Evolutionary conservation across 2,797 vertebrate genomes (phyloP).

Genomic region (Leuciscus waleckii): DNA sequence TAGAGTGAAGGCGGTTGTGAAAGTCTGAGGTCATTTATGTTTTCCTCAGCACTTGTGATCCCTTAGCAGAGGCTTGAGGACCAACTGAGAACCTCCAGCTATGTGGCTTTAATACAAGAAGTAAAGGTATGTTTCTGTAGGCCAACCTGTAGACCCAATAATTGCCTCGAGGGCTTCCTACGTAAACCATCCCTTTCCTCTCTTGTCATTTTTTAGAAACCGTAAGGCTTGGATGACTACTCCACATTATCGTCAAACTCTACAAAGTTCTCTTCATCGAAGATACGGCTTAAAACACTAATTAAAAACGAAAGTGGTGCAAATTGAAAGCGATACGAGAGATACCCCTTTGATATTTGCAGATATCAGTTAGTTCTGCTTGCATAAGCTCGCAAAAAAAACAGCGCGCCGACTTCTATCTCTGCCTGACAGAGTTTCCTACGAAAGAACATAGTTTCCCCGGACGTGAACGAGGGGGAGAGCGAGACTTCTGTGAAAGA

Average conservation of each 20-base stretch:
- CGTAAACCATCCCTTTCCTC: neutral
- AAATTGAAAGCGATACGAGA: slow-evolving; percentile 37
- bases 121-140: neutral
- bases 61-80: neutral
- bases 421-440: slow-evolving; percentile 24
- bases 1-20: slow-evolving; percentile 20
- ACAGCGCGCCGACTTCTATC: slow-evolving; percentile 22
- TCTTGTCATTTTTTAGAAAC: slow-evolving; percentile 10
- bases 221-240: neutral
- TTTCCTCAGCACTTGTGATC: neutral
- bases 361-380: slow-evolving; percentile 47
- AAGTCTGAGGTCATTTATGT: slow-evolving; percentile 35
- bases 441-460: slow-evolving; percentile 36
- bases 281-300: slow-evolving; percentile 34
- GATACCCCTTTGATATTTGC: slow-evolving; percentile 48
- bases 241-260: neutral
- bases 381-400: slow-evolving; percentile 36
- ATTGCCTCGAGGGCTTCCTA: neutral
- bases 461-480: neutral
- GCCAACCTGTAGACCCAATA: neutral
- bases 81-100: neutral
- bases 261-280: slow-evolving; percentile 1
- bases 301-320: slow-evolving; percentile 46
- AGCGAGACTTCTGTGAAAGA: slow-evolving; percentile 49
- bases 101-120: neutral